Percentiles rank a stretch among this genome's conserved stretches.
These are phyloP conservation scores for Tringa solitaria DNA, from an alignment of 2,113 vertebrate species.

Conservation along the genomic window DNA sequence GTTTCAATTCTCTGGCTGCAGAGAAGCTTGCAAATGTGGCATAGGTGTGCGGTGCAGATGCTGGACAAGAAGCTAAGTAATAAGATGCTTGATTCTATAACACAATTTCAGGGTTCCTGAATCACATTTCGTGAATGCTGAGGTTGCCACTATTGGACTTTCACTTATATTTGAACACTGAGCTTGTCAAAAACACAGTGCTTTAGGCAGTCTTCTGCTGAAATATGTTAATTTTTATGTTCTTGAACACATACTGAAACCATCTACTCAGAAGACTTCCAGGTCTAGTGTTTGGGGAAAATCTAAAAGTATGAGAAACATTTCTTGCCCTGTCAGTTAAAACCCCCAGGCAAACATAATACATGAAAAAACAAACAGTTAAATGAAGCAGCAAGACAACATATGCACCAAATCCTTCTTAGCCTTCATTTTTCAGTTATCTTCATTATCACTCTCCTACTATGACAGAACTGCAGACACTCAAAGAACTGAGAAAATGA, in stretches of 20 bases:
- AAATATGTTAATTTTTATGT: neutral
- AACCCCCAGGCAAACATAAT: neutral
- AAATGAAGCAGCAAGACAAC: conserved; percentile 32
- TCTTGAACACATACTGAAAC: neutral
- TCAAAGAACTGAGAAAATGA: neutral
- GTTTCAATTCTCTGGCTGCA: neutral
- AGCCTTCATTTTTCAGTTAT: neutral
- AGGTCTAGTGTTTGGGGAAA: neutral
- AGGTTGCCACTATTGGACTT: neutral
- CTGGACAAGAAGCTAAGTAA: neutral
- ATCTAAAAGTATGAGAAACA: neutral
- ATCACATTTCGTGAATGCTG: neutral
- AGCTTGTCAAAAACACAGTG: neutral
- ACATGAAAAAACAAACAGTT: conserved; percentile 7
- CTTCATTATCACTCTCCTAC: neutral
- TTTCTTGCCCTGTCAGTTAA: neutral
- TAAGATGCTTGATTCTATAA: neutral
- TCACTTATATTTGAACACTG: neutral
- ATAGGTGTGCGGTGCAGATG: neutral
- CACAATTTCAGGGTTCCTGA: neutral
- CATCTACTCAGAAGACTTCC: neutral
- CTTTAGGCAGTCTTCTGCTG: neutral
- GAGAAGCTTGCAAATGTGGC: neutral
- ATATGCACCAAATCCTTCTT: conserved; percentile 9
- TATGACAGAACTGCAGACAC: neutral